Evolutionary conservation across 2,113 vertebrate genomes (phyloP).

Genomic region (Eretmochelys imbricata): DNA sequence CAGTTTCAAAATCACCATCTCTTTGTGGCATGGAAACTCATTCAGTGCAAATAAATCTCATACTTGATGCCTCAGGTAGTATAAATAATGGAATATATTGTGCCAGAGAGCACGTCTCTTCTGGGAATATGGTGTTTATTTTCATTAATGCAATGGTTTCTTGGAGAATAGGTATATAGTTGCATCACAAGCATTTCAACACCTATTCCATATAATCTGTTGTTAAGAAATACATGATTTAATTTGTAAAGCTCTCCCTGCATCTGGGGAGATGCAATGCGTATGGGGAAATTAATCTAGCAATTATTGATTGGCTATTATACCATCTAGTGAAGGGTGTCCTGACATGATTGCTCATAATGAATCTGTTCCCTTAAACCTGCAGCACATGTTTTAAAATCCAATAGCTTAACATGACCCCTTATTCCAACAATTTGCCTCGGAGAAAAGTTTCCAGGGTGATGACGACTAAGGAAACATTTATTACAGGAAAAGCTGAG

Average conservation of each 20-base stretch:
- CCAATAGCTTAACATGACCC: background rate
- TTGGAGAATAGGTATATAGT: slow-evolving; percentile 20
- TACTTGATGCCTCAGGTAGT: background rate
- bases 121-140: slow-evolving; percentile 30
- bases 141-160: background rate
- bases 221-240: background rate
- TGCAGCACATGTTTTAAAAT: background rate
- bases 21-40: slow-evolving; percentile 32
- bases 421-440: background rate
- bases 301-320: background rate
- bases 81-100: slow-evolving; percentile 64
- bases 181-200: slow-evolving; percentile 2
- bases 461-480: background rate
- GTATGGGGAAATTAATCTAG: background rate
- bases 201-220: background rate
- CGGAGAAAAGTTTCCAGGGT: background rate
- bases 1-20: slow-evolving; percentile 44
- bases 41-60: slow-evolving; percentile 45
- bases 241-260: background rate
- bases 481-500: background rate
- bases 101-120: background rate
- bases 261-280: background rate
- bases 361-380: background rate
- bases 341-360: background rate
- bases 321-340: background rate